Conservation (phyloP, 2,888 invertebrate genomes). For the Hirtodrosophila duncani region DNA sequence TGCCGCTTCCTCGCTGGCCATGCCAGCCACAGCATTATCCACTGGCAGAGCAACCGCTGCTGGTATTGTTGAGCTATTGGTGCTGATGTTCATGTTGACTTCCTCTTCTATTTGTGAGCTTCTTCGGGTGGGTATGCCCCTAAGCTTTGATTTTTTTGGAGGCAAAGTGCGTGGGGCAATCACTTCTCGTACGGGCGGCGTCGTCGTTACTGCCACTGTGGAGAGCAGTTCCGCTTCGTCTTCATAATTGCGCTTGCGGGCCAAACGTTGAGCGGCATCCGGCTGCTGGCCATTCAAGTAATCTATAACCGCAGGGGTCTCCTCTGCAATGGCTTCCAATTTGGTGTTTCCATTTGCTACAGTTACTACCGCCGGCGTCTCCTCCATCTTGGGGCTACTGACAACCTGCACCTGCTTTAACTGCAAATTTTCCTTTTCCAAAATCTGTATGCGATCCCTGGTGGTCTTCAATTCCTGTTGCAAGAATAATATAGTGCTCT, state of each 20-base stretch:
- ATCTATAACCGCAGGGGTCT: conserved; percentile 28
- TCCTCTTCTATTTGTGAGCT: conserved; percentile 63
- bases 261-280: conserved; percentile 41
- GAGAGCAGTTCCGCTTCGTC: conserved; percentile 63
- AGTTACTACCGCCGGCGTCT: conserved; percentile 14
- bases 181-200: conserved; percentile 43
- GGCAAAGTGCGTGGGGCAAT: conserved; percentile 69
- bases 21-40: conserved; percentile 59
- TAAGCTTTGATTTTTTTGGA: conserved; percentile 73
- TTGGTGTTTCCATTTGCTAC: conserved; percentile 53
- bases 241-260: conserved; percentile 76
- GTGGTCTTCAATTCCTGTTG: conserved; percentile 94
- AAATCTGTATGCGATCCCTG: conserved; percentile 83
- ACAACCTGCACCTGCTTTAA: conserved; percentile 54
- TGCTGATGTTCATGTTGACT: too few species aligned
- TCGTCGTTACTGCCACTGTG: neutral
- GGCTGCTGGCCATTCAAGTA: conserved; percentile 34
- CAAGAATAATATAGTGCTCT: conserved; percentile 95
- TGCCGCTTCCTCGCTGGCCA: conserved; percentile 61
- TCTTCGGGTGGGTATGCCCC: conserved; percentile 54
- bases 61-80: conserved; percentile 10
- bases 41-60: conserved; percentile 20
- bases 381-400: conserved; percentile 27
- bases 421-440: conserved; percentile 81
- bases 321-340: conserved; percentile 72